Evolutionary conservation across 35 echinoderm and acorn worm species (phyloP).

Genomic region (Hemicentrotus pulcherrimus): DNA sequence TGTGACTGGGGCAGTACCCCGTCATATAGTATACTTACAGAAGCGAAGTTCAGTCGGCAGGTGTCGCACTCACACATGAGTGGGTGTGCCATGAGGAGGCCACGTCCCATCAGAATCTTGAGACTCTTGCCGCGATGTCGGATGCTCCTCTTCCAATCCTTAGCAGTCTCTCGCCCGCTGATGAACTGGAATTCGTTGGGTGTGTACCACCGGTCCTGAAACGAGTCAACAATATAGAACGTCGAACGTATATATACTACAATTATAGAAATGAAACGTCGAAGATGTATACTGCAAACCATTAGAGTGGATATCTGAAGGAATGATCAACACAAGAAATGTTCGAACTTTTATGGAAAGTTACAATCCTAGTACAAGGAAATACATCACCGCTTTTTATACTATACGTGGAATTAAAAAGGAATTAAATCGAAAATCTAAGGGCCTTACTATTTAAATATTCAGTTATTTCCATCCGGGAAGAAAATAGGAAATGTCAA

Average conservation of each 20-base stretch:
- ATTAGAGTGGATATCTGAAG: too few relatives aligned
- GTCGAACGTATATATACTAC: neutral
- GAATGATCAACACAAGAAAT: too few relatives aligned
- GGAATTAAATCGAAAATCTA: too few relatives aligned
- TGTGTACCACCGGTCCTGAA: slow-evolving; percentile 81
- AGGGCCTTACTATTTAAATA: neutral
- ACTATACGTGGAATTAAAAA: too few relatives aligned
- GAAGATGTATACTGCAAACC: neutral
- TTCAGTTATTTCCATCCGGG: neutral
- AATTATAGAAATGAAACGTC: too few relatives aligned
- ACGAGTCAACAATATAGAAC: neutral
- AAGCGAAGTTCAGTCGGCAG: slow-evolving; percentile 47
- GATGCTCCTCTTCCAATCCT: slow-evolving; percentile 99
- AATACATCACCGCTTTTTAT: neutral
- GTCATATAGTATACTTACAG: slow-evolving; percentile 49
- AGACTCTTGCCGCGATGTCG: slow-evolving; percentile 89
- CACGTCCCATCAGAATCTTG: slow-evolving; percentile 88
- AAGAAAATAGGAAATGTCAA: neutral
- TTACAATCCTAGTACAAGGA: neutral
- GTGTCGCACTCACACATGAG: slow-evolving; percentile 72
- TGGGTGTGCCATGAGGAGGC: slow-evolving; percentile 79
- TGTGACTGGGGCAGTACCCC: too few relatives aligned
- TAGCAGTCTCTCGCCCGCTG: slow-evolving; percentile 95
- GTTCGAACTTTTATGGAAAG: too few relatives aligned
- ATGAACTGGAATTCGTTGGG: slow-evolving; percentile 95